Percentiles rank a stretch among this genome's conserved stretches.
These are phyloP conservation scores for Melikaiella ostensackeni DNA, from an alignment of 2,888 invertebrate species.

Conservation along the genomic window DNA sequence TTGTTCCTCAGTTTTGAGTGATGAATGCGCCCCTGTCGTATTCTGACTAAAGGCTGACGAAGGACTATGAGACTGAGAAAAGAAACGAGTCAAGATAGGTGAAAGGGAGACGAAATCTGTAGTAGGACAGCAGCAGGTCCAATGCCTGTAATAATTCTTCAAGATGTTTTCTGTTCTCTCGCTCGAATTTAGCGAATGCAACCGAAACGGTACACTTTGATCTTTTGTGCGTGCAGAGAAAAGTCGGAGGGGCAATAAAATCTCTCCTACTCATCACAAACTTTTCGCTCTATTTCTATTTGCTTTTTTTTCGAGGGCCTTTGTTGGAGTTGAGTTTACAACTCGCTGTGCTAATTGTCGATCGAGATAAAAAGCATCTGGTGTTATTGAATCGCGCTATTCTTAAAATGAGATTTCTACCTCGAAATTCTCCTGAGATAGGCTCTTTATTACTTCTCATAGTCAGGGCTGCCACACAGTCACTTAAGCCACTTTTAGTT, in stretches of 20 bases:
- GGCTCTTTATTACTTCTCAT: conserved; percentile 3
- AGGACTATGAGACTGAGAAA: conserved; percentile 39
- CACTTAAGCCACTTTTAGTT: no score
- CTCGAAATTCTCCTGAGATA: not conserved
- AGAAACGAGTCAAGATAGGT: conserved; percentile 19
- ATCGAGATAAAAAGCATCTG: not conserved
- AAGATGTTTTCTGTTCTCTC: conserved; percentile 44
- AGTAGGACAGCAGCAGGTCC: conserved; percentile 43
- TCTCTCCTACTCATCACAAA: conserved; percentile 5
- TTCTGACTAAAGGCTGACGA: conserved; percentile 10
- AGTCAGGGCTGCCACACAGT: no score
- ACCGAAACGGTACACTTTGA: conserved; percentile 46
- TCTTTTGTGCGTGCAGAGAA: conserved; percentile 42
- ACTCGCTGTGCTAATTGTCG: conserved; percentile 9
- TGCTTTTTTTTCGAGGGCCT: not conserved
- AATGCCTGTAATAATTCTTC: conserved; percentile 47
- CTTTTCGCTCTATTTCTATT: conserved; percentile 1
- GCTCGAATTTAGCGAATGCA: conserved; percentile 34
- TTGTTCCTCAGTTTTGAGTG: not conserved
- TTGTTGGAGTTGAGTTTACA: conserved; percentile 13
- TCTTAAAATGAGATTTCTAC: not conserved
- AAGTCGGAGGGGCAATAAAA: conserved; percentile 26
- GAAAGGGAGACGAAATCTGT: conserved; percentile 41
- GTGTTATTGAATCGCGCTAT: not conserved
- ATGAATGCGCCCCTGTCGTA: conserved; percentile 13